Evolutionary conservation across 2,797 vertebrate genomes (phyloP).

Genomic region (Coranthus polyacanthus): DNA sequence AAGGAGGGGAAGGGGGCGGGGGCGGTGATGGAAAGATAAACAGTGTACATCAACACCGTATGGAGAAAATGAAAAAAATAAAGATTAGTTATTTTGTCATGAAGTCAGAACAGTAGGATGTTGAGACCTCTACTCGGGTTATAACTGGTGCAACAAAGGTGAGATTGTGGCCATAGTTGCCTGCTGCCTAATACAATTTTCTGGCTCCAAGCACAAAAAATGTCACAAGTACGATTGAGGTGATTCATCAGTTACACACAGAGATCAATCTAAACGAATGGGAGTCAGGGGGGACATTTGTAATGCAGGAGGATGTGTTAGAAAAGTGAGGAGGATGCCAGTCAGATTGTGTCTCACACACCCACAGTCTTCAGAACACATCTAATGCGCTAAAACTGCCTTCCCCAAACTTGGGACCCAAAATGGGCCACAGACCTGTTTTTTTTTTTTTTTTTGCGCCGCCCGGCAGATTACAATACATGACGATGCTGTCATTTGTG

Average conservation of each 20-base stretch:
- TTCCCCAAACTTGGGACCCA: too few relatives aligned
- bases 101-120: not conserved
- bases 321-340: constrained; percentile 7
- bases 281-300: not conserved
- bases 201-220: not conserved
- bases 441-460: too few relatives aligned
- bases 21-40: constrained; percentile 24
- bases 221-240: not conserved
- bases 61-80: constrained; percentile 16
- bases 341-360: constrained; percentile 10
- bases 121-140: constrained; percentile 1
- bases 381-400: constrained; percentile 7
- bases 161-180: not conserved
- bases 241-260: not conserved
- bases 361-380: constrained; percentile 5
- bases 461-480: too few relatives aligned
- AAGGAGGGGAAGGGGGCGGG: not conserved
- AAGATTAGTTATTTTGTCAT: constrained; percentile 1
- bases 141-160: not conserved
- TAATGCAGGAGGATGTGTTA: not conserved
- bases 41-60: constrained; percentile 28
- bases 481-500: too few relatives aligned
- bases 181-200: not conserved
- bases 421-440: too few relatives aligned
- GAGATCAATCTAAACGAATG: constrained; percentile 4